Evolutionary conservation across 2,113 vertebrate species (phyloP).

Genomic region (Scortum barcoo): DNA sequence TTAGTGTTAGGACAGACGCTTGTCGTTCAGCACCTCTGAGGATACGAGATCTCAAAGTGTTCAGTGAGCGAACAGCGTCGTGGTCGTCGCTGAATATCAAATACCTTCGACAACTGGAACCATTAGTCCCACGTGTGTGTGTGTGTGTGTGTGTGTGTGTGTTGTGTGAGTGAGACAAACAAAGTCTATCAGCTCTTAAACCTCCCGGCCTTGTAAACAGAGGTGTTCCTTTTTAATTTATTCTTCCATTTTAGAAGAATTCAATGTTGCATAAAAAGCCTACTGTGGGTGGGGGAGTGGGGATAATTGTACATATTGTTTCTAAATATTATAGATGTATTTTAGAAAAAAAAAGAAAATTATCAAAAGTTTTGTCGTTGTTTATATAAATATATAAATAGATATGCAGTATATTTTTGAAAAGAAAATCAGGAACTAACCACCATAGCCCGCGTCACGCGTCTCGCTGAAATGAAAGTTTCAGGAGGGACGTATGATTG

Average conservation of each 20-base stretch:
- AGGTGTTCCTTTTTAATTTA: conserved; percentile 75
- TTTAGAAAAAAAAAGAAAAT: conserved; percentile 76
- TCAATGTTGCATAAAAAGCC: conserved; percentile 70
- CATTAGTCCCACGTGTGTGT: conserved; percentile 13
- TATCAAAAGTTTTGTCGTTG: conserved; percentile 71
- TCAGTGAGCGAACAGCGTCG: conserved; percentile 6
- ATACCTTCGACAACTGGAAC: conserved; percentile 50
- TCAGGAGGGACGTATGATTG: conserved; percentile 46
- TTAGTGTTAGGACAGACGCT: conserved; percentile 20
- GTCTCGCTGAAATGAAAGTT: conserved; percentile 50
- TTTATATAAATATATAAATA: conserved; percentile 79
- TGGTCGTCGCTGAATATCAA: conserved; percentile 12
- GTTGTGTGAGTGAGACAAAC: not conserved
- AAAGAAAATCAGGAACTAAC: conserved; percentile 76
- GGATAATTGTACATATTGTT: conserved; percentile 79
- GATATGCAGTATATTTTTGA: conserved; percentile 79
- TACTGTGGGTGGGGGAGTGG: conserved; percentile 69
- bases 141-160: conserved; percentile 24
- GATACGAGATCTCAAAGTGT: conserved; percentile 11
- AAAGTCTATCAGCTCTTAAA: conserved; percentile 67
- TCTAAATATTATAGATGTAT: conserved; percentile 84
- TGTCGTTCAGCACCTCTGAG: conserved; percentile 21
- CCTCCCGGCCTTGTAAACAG: conserved; percentile 26
- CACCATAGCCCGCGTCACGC: conserved; percentile 58
- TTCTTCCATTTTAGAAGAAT: conserved; percentile 87